Base-by-base conservation (phyloP, 2,888 invertebrate genomes). In the Tipula vernalis region DNA sequence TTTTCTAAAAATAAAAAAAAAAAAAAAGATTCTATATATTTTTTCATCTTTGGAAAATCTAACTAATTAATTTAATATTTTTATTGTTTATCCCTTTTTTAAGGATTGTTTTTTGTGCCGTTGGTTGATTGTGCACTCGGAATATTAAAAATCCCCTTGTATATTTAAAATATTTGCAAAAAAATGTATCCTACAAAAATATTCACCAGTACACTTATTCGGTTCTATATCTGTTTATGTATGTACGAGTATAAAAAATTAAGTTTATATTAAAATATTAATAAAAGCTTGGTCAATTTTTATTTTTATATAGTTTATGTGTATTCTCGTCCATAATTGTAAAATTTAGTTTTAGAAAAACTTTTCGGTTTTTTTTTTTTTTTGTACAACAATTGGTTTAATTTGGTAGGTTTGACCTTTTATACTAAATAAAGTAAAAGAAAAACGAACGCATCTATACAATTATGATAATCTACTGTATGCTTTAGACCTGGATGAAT, bases 321-420 rank as follows among this genome's bases (percentile, higher is more conserved):
- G 6, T 71, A 4, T 71, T 71, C 28, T 71, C 71, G 71, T 28
- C 71, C 71, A 71, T 71, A 71, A 28, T 71, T 71, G 71, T 71
- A 71, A n/a, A 71, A 71, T 71, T 71, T 71, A 71, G 71, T 71
- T 71, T 71, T 71, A 10, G 71, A 71, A 71, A 47, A 47, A 47
- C 12, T 47, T 47, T 28, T 28, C 28, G 28, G 28, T 28, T 28
- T 28, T 28, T 47, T 47, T 28, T 71, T 71, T 71, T 6, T 57
- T 57, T 57, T 57, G 15, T 57, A 57, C 8, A 71, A 71, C 71
- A 71, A 71, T 71, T 71, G 71, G 71, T 71, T 71, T 71, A 71
- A 71, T 71, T 71, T 71, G 71, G 71, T 71, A 71, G 71, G 71
- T 71, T 71, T 71, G 71, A 71, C 71, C 71, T 71, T 71, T 71